Evolutionary conservation across 2,888 invertebrate genomes (phyloP).

Genomic region (Agrotis ipsilon): DNA sequence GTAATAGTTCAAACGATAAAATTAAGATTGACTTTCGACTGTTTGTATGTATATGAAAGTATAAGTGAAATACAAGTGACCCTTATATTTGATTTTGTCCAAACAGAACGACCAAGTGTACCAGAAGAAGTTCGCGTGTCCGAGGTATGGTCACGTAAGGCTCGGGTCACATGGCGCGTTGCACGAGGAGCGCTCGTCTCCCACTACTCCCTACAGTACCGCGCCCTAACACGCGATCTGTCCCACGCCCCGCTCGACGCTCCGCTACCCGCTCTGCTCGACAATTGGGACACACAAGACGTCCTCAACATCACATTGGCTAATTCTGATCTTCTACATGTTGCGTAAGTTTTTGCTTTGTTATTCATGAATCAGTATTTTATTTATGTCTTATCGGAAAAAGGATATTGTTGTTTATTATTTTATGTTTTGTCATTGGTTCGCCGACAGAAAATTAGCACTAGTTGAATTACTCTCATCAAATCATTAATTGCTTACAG

Average conservation of each 20-base stretch:
- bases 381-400: slow-evolving; percentile 15
- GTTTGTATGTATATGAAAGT: not conserved
- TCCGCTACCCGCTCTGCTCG: slow-evolving; percentile 82
- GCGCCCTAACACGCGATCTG: slow-evolving; percentile 80
- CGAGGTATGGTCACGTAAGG: slow-evolving; percentile 87
- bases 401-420: not conserved
- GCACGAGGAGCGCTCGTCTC: slow-evolving; percentile 85
- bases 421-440: not conserved
- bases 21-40: too few relatives aligned
- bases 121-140: slow-evolving; percentile 88
- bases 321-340: slow-evolving; percentile 86
- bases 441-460: not conserved
- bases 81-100: not conserved
- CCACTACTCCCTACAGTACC: slow-evolving; percentile 86
- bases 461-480: not conserved
- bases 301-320: slow-evolving; percentile 85
- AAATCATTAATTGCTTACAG: not conserved
- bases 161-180: slow-evolving; percentile 85
- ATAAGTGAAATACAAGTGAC: not conserved
- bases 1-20: too few relatives aligned
- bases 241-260: slow-evolving; percentile 81
- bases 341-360: slow-evolving; percentile 80
- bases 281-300: slow-evolving; percentile 85
- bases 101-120: slow-evolving; percentile 83
- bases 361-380: slow-evolving; percentile 31